Evolutionary conservation across 2,113 vertebrate species (phyloP), one percentile per base, ranked within the genome.

Genomic region (Petaurus breviceps): DNA sequence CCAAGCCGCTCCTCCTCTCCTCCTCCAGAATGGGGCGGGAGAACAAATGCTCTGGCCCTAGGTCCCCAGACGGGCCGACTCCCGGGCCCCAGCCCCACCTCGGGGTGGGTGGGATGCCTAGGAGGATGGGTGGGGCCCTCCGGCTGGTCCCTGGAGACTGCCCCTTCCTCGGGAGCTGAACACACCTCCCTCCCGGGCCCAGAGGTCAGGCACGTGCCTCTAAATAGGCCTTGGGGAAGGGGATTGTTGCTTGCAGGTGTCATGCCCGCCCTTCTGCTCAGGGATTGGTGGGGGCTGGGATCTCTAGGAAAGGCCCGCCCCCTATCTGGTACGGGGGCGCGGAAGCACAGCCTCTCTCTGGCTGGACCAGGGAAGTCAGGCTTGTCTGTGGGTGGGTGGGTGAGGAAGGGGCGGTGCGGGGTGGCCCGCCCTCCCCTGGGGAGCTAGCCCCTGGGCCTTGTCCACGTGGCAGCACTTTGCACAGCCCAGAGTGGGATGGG

Each of bases 241-340:
- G 49, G 23, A 37, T n/a, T 16, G 19, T 23, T 22, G 26, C 28
- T 9, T 16, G 57, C 54, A n/a, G 57, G 46, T 49, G 31, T 22
- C 46, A 8, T 10, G 47, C 52, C 89, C 68, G 51, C 92, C 91
- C 47, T 14, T 61, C 92, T 84, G 92, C 97, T 97, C 97, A 95
- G 94, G 97, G 96, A 97, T 95, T 93, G 93, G 95, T 6, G 84
- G 93, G 91, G 68, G 55, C 43, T n/a, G 52, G 31, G 51, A 92
- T 92, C 49, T 90, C 53, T 77, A 90, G 31, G 93, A 96, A 97
- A 96, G 51, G 43, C 95, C 96, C 57, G 94, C 97, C 96, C 96
- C 95, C 97, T 94, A 91, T 96, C 91, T 84, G 97, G 77, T 84
- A 97, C 96, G 97, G 97, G 90, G 92, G 50, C 0, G 6, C 43